Conservation (phyloP, 92 coral and sea anemone species). For the Phenganax subtilis region DNA sequence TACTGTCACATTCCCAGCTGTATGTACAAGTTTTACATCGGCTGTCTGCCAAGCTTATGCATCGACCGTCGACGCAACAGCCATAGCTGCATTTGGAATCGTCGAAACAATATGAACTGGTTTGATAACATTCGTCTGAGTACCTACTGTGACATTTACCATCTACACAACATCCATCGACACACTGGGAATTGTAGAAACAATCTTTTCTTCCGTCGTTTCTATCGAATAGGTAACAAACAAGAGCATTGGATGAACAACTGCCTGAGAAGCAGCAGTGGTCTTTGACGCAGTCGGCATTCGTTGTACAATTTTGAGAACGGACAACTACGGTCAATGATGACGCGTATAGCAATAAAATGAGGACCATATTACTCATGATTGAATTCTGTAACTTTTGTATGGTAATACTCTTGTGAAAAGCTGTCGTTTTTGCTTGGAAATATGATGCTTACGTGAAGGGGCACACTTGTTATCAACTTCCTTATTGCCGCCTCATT, state of each 20-base stretch:
- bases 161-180: neutral
- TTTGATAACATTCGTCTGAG: too few species aligned
- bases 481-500: neutral
- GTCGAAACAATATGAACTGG: neutral
- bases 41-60: neutral
- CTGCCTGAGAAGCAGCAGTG: neutral
- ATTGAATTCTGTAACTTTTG: neutral
- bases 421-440: neutral
- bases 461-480: neutral
- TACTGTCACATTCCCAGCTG: neutral
- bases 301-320: slow-evolving; percentile 4
- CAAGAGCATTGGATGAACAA: too few species aligned
- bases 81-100: neutral
- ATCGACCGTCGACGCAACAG: neutral
- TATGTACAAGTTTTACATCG: neutral
- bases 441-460: neutral
- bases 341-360: neutral
- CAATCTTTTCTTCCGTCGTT: neutral
- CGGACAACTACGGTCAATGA: neutral
- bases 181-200: neutral
- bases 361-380: neutral
- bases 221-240: too few species aligned
- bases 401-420: too few species aligned
- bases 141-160: neutral
- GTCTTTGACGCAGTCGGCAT: neutral